Percentiles rank a stretch among this genome's conserved stretches.
These are phyloP conservation scores for Montipora capitata DNA, from an alignment of 92 coral and sea anemone species.

Conservation along the genomic window DNA sequence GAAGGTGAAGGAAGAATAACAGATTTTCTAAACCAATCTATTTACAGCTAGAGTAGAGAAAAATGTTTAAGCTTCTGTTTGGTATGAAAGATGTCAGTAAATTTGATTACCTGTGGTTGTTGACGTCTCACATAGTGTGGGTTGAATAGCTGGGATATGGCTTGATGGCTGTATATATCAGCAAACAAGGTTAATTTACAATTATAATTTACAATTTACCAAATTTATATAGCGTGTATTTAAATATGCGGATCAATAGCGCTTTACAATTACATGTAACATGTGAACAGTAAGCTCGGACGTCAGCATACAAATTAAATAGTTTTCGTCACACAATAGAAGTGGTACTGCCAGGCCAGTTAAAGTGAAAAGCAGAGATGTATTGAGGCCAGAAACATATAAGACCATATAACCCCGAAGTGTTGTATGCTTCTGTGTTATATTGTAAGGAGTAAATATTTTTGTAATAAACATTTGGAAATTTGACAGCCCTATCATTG, in stretches of 20 bases:
- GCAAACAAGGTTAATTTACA: neutral
- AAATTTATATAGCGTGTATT: too few relatives aligned
- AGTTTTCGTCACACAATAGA: slow-evolving; percentile 22
- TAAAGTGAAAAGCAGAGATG: slow-evolving; percentile 9
- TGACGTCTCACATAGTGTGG: neutral
- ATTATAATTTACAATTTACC: too few relatives aligned
- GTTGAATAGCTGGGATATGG: slow-evolving; percentile 2
- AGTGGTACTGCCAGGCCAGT: slow-evolving; percentile 13
- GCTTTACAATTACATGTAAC: too few relatives aligned
- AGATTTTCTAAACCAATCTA: slow-evolving; percentile 25
- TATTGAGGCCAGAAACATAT: slow-evolving; percentile 15
- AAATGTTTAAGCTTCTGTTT: slow-evolving; percentile 2
- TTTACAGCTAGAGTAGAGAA: slow-evolving; percentile 23
- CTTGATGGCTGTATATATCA: slow-evolving; percentile 29
- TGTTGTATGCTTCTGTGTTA: neutral
- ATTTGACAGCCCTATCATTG: slow-evolving; percentile 22
- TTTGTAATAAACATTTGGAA: neutral
- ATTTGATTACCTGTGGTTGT: slow-evolving; percentile 28
- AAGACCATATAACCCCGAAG: too few relatives aligned
- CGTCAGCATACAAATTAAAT: neutral
- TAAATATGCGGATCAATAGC: too few relatives aligned
- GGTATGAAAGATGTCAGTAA: slow-evolving; percentile 23
- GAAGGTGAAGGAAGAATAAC: slow-evolving; percentile 8
- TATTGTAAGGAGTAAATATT: slow-evolving; percentile 18
- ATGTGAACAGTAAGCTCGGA: too few relatives aligned